A percentile compares a stretch with the other conserved stretches of the same genome.
Conservation (phyloP, 2,888 invertebrate genomes). For the Drosophila kokeensis region DNA sequence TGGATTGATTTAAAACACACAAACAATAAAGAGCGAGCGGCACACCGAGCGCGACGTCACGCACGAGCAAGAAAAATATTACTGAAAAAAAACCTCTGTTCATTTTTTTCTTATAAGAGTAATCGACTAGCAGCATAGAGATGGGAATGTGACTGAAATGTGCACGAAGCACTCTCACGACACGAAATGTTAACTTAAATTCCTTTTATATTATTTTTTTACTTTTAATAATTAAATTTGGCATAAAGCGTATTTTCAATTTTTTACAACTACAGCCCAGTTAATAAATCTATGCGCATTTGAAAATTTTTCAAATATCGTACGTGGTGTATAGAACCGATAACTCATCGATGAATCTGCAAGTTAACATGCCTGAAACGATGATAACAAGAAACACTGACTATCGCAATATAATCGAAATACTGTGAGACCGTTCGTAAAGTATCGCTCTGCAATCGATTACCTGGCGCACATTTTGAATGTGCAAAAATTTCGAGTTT, state of each 20-base stretch:
- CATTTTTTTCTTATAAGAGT: constrained; percentile 51
- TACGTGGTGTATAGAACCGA: not conserved
- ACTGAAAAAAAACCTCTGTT: constrained; percentile 46
- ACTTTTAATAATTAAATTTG: too few species aligned
- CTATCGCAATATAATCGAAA: not conserved
- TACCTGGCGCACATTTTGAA: not conserved
- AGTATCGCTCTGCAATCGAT: not conserved
- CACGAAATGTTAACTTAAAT: not conserved
- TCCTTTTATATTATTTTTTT: too few species aligned
- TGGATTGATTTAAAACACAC: constrained; percentile 52
- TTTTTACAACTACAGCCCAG: not conserved
- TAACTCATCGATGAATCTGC: not conserved
- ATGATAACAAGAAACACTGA: not conserved
- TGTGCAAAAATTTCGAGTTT: not conserved
- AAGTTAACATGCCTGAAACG: constrained; percentile 1
- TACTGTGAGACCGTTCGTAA: too few species aligned
- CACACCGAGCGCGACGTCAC: constrained; percentile 45
- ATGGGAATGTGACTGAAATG: constrained; percentile 14
- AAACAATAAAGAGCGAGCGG: constrained; percentile 45
- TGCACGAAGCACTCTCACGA: not conserved
- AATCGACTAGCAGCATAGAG: constrained; percentile 23
- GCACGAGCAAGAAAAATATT: constrained; percentile 51
- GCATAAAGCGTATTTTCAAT: not conserved
- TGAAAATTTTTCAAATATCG: not conserved
- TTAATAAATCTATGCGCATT: too few species aligned